Evolutionary conservation across 2,888 invertebrate species (phyloP).

Genomic region (Leuctra nigra): DNA sequence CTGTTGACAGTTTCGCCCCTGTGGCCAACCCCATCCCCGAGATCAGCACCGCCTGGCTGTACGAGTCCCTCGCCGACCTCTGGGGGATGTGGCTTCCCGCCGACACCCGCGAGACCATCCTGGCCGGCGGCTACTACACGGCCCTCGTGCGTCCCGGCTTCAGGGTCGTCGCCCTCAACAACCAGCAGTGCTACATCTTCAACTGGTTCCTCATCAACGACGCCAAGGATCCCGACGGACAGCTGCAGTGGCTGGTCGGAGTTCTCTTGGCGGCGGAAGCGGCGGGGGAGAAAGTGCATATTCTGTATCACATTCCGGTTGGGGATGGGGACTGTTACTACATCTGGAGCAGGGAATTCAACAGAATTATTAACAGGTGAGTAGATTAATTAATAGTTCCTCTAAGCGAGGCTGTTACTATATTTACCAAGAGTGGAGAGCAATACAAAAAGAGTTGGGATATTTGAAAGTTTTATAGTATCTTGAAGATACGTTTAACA

Average conservation of each 20-base stretch:
- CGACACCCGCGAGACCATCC: constrained; percentile 52
- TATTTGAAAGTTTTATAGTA: neutral
- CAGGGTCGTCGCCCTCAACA: constrained; percentile 70
- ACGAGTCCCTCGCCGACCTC: constrained; percentile 59
- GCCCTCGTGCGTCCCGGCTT: constrained; percentile 60
- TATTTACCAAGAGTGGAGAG: neutral
- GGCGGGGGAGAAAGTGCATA: constrained; percentile 69
- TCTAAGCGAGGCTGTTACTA: neutral
- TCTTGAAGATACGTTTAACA: too few relatives aligned
- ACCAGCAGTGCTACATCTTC: constrained; percentile 61
- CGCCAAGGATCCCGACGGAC: constrained; percentile 61
- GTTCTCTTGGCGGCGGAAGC: constrained; percentile 67
- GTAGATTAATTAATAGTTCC: too few relatives aligned
- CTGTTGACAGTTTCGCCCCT: constrained; percentile 60
- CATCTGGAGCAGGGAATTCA: constrained; percentile 66
- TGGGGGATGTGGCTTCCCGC: constrained; percentile 65
- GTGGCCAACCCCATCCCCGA: constrained; percentile 42
- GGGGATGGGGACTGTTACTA: constrained; percentile 59
- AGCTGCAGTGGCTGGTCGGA: constrained; percentile 73
- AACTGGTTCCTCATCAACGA: constrained; percentile 45
- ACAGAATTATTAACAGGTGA: constrained; percentile 60
- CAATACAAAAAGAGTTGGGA: neutral
- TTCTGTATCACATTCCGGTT: constrained; percentile 76
- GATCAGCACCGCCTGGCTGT: constrained; percentile 66
- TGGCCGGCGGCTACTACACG: constrained; percentile 72